phyloP scores from a whole-genome alignment of 2,113 vertebrate genomes.

The Heterotilapia buettikoferi region DNA sequence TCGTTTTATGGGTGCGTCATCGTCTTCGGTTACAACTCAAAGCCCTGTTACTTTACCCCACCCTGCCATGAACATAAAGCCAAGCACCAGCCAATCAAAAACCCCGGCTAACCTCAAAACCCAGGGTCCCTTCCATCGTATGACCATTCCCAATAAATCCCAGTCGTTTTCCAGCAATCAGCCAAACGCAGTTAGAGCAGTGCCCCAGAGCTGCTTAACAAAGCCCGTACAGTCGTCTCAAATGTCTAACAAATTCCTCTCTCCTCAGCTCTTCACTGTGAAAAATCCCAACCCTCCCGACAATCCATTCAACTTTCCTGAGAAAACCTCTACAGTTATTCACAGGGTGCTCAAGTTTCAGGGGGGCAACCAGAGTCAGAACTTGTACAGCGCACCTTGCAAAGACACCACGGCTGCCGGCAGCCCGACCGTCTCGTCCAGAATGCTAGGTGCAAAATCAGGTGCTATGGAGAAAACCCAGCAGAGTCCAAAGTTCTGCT shows the following conservation, averaged over 20 bases:
- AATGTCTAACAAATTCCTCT: conserved; percentile 48
- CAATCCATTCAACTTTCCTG: conserved; percentile 53
- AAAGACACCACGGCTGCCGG: conserved; percentile 42
- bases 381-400: conserved; percentile 58
- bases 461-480: conserved; percentile 25
- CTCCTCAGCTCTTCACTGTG: conserved; percentile 45
- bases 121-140: conserved; percentile 59
- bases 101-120: conserved; percentile 48
- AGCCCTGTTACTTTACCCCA: conserved; percentile 26
- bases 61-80: conserved; percentile 17
- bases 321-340: conserved; percentile 63
- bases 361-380: conserved; percentile 56
- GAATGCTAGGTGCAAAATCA: conserved; percentile 17
- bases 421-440: not conserved
- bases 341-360: conserved; percentile 69
- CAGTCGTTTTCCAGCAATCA: conserved; percentile 45
- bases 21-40: conserved; percentile 18
- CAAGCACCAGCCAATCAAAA: conserved; percentile 44
- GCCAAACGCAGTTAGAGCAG: conserved; percentile 22
- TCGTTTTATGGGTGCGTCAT: conserved; percentile 16
- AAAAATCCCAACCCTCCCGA: conserved; percentile 50
- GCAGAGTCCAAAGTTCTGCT: conserved; percentile 23
- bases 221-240: conserved; percentile 54
- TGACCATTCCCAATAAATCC: conserved; percentile 51
- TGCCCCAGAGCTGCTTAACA: conserved; percentile 34